Evolutionary conservation across 2,888 invertebrate genomes (phyloP).

Genomic region (Chymomyza amoena): DNA sequence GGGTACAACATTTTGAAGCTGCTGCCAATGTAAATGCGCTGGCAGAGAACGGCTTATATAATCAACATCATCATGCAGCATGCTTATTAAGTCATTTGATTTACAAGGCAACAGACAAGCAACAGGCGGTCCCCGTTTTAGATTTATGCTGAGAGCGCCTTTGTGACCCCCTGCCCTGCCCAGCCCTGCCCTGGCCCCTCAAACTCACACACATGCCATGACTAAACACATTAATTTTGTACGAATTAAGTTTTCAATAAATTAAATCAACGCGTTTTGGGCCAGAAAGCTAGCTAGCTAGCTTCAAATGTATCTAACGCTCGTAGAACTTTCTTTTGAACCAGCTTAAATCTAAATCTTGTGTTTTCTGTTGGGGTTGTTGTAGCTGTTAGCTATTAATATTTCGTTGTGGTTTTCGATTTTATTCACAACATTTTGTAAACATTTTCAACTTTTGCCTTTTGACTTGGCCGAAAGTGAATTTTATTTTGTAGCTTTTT

Average conservation of each 20-base stretch:
- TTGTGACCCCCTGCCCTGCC: conserved; percentile 18
- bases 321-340: conserved; percentile 41
- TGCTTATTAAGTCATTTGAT: conserved; percentile 63
- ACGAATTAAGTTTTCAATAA: conserved; percentile 4
- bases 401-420: neutral
- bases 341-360: neutral
- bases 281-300: neutral
- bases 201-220: conserved; percentile 28
- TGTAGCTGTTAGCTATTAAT: neutral
- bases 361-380: neutral
- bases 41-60: conserved; percentile 29
- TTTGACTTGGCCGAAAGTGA: conserved; percentile 52
- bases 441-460: neutral
- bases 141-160: too few relatives aligned
- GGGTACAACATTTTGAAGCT: conserved; percentile 8
- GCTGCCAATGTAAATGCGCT: conserved; percentile 39
- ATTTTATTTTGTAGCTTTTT: conserved; percentile 28
- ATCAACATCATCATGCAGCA: conserved; percentile 36
- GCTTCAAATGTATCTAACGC: neutral
- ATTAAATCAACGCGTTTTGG: neutral
- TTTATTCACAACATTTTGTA: neutral
- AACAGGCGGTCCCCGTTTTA: conserved; percentile 35
- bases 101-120: neutral
- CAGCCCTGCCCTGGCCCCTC: conserved; percentile 20
- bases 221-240: conserved; percentile 13